Conservation (phyloP, 2,113 vertebrate genomes). For the Nycticebus coucang region DNA sequence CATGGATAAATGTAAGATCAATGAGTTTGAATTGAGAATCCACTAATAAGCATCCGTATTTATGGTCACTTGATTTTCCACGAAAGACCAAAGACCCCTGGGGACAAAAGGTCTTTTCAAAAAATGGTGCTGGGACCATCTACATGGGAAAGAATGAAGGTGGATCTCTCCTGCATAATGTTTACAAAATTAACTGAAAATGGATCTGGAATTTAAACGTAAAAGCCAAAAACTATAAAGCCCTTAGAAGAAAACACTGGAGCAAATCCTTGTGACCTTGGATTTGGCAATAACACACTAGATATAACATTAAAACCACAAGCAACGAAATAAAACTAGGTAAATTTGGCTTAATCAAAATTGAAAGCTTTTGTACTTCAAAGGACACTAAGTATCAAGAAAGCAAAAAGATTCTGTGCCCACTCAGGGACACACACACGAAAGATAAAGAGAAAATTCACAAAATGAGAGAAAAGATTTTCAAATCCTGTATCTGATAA, state of each 20-base stretch:
- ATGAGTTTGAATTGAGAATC: neutral
- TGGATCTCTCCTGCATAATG: neutral
- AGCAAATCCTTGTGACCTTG: neutral
- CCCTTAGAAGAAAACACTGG: neutral
- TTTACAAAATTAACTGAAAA: neutral
- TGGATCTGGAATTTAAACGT: neutral
- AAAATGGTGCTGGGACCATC: neutral
- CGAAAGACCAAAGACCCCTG: neutral
- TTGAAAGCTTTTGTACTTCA: neutral
- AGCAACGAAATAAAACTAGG: neutral
- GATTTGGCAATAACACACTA: neutral
- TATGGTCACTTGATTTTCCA: neutral
- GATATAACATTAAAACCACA: neutral
- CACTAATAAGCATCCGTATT: neutral
- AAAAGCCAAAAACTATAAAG: neutral
- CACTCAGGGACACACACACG: neutral
- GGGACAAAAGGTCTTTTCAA: neutral
- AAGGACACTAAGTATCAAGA: neutral
- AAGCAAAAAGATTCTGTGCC: neutral
- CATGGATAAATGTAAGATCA: neutral
- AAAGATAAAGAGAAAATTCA: neutral
- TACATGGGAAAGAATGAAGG: neutral
- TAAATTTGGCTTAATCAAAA: neutral
- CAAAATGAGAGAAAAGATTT: neutral
- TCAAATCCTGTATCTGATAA: neutral